Base-by-base conservation (phyloP, 2,797 vertebrate genomes). In the Babyrousa celebensis region DNA sequence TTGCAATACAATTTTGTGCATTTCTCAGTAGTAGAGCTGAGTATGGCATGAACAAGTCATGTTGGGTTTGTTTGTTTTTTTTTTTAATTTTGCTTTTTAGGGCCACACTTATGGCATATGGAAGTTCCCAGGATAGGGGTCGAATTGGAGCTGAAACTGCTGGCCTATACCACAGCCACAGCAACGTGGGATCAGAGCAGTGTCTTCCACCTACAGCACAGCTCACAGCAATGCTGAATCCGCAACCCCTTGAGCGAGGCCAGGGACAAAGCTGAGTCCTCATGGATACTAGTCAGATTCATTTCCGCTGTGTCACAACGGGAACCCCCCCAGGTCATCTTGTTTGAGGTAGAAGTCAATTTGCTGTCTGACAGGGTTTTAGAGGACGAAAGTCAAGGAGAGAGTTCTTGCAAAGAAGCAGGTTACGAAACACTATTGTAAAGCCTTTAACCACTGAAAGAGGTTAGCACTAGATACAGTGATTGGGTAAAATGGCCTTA, bases 341-440 rank as follows among this genome's bases (percentile, higher is more conserved):
- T 83, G 62, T 70, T 56, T 29, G 18, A 85, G 27, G 25, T 67
- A 12, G 65, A 89, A 89, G 15, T 36, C 62, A 85, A 20, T 89
- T 85, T 71, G 18, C 17, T 92, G 15, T 92, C 56, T 78, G 11
- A 88, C 43, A 72, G 29, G 25, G n/a, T 32, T 62, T 72, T 83
- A 74, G 63, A 40, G n/a, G 9, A 18, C 32, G 32, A 79, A 79
- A 43, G 43, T 2, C 25, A 67, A 21, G 40, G 40, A 85, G 8
- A 90, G 7, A 52, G 1, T 94, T 88, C 14, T 94, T 8, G 94
- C 89, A 89, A 84, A 83, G 25, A 56, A 90, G 12, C 8, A 80
- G 52, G 3, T 21, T 71, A 72, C 16, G 83, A 12, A 32, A 62
- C 32, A 78, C 40, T 68, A 8, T 87, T 79, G 29, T 80, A 62